These are phyloP conservation scores for Villa cingulata DNA, from an alignment of 2,888 invertebrate genomes.

Conservation along the genomic window DNA sequence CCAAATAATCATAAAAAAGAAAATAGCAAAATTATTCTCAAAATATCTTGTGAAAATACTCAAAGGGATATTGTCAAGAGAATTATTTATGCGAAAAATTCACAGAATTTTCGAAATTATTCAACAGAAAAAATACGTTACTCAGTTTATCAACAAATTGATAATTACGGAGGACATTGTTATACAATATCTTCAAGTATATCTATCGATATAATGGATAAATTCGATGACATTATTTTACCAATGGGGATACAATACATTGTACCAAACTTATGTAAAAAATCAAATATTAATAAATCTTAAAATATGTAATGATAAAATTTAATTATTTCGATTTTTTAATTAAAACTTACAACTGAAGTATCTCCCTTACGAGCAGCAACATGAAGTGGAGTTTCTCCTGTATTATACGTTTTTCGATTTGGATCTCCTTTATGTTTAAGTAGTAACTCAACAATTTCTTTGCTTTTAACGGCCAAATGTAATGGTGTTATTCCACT, in stretches of 20 bases:
- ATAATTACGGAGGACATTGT: slow-evolving; percentile 8
- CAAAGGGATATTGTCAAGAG: not conserved
- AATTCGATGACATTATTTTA: not conserved
- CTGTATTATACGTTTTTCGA: slow-evolving; percentile 42
- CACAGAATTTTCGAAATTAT: not conserved
- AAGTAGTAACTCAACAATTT: slow-evolving; percentile 43
- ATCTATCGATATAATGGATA: not conserved
- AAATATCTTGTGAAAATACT: not conserved
- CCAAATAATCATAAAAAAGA: not conserved
- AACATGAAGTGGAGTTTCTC: slow-evolving; percentile 48
- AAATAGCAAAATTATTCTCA: not conserved
- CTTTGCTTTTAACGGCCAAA: slow-evolving; percentile 47
- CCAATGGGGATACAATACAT: slow-evolving; percentile 6
- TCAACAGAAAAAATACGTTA: slow-evolving; percentile 3
- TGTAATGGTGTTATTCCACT: slow-evolving; percentile 56
- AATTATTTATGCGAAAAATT: not conserved
- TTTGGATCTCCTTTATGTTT: slow-evolving; percentile 46
- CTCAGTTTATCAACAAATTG: slow-evolving; percentile 6
- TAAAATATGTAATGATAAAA: too few relatives aligned
- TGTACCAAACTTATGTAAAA: slow-evolving; percentile 3
- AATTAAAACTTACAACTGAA: slow-evolving; percentile 37
- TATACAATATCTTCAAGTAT: not conserved
- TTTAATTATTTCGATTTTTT: not conserved
- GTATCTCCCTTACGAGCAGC: slow-evolving; percentile 44
- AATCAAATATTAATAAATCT: not conserved